A percentile compares a stretch with the other conserved stretches of the same genome.
phyloP scores from a whole-genome alignment of 2,888 invertebrate genomes.

The Elegia similella region DNA sequence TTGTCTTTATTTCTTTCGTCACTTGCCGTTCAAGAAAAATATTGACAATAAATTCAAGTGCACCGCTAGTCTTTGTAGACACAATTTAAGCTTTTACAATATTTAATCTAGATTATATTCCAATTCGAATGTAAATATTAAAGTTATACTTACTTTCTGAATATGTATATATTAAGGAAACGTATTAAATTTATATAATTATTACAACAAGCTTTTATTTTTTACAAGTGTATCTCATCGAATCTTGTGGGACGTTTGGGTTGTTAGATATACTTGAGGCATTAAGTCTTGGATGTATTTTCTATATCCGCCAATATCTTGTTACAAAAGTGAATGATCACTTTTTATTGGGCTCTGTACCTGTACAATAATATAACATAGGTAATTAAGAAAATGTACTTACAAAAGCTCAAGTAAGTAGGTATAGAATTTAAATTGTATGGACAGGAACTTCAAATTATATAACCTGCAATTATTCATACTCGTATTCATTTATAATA shows the following conservation, averaged over 20 bases:
- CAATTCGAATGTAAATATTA: neutral
- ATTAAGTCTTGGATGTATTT: neutral
- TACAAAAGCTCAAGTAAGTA: too few relatives aligned
- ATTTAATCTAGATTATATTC: neutral
- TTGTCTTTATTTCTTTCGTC: too few relatives aligned
- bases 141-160: conserved; percentile 11
- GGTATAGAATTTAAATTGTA: too few relatives aligned
- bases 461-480: too few relatives aligned
- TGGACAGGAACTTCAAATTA: too few relatives aligned
- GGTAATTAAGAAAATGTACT: too few relatives aligned
- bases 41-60: neutral
- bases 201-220: conserved; percentile 1
- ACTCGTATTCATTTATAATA: too few relatives aligned
- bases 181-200: conserved; percentile 9
- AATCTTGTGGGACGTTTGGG: neutral
- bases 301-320: neutral
- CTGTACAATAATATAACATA: neutral
- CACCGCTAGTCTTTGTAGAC: neutral
- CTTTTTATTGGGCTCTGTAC: neutral
- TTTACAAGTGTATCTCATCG: neutral
- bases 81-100: neutral
- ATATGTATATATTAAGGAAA: conserved; percentile 12
- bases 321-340: neutral
- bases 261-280: neutral
- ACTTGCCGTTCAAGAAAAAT: neutral